These are phyloP conservation scores for Hybos culiciformis DNA, from an alignment of 2,888 invertebrate species.

Conservation along the genomic window DNA sequence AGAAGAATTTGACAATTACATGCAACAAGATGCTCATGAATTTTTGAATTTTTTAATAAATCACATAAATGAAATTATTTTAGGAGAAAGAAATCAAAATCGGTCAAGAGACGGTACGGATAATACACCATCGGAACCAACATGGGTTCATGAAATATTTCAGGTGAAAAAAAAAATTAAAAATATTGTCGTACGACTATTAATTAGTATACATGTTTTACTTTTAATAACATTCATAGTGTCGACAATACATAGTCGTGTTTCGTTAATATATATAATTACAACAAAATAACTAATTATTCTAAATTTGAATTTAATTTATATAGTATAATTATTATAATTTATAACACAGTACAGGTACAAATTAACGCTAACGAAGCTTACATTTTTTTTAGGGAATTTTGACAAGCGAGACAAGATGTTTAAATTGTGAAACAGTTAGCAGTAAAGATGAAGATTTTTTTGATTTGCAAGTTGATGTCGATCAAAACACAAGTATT, in stretches of 20 bases:
- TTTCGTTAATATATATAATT: too few relatives aligned
- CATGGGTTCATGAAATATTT: constrained; percentile 99
- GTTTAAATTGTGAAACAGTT: constrained; percentile 98
- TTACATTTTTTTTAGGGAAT: too few relatives aligned
- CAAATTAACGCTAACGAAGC: too few relatives aligned
- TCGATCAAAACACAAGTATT: constrained; percentile 98
- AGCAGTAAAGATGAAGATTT: constrained; percentile 99
- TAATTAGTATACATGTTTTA: too few relatives aligned
- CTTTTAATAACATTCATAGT: too few relatives aligned
- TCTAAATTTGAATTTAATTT: too few relatives aligned
- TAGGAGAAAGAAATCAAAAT: constrained; percentile 49
- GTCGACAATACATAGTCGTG: too few relatives aligned
- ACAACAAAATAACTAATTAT: too few relatives aligned
- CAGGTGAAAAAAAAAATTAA: too few relatives aligned
- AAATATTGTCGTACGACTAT: too few relatives aligned
- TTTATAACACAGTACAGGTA: too few relatives aligned
- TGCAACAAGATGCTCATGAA: constrained; percentile 99
- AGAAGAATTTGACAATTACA: constrained; percentile 98
- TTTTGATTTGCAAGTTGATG: constrained; percentile 97
- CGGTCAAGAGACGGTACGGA: constrained; percentile 14
- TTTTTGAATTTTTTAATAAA: constrained; percentile 98
- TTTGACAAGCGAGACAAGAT: constrained; percentile 57
- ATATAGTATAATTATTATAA: too few relatives aligned
- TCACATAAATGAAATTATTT: constrained; percentile 93
- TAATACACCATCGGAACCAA: constrained; percentile 49